phyloP scores from a whole-genome alignment of 2,888 invertebrate species.

The Lasioglossum malachurum region DNA sequence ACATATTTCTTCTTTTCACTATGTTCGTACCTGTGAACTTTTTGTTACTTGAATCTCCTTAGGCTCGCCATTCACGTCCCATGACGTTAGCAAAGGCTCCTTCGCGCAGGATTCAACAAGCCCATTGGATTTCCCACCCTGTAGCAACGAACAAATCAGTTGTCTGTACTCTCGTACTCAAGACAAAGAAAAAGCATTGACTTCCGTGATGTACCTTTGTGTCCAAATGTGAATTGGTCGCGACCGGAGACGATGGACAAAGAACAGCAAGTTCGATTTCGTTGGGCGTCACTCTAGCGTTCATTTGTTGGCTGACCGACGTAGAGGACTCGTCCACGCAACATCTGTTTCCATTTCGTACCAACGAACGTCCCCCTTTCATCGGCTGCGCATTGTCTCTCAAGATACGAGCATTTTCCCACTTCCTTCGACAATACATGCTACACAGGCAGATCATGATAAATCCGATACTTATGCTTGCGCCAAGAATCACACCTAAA shows the following conservation, averaged over 20 bases:
- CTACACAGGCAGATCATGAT: constrained; percentile 83
- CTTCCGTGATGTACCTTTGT: constrained; percentile 85
- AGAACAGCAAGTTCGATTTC: constrained; percentile 84
- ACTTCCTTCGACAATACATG: constrained; percentile 81
- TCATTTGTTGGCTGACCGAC: constrained; percentile 77
- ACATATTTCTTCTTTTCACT: not conserved
- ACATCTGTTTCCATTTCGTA: constrained; percentile 80
- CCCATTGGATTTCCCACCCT: constrained; percentile 86
- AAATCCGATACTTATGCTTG: constrained; percentile 84
- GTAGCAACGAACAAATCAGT: not conserved
- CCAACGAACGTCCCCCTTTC: constrained; percentile 74
- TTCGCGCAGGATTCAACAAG: constrained; percentile 85
- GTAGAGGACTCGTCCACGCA: constrained; percentile 80
- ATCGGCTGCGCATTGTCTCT: constrained; percentile 78
- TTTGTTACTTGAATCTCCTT: constrained; percentile 88
- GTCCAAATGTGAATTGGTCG: constrained; percentile 85
- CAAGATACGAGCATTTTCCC: constrained; percentile 78
- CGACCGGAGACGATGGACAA: constrained; percentile 80
- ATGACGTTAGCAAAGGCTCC: constrained; percentile 83
- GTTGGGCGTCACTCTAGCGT: constrained; percentile 73
- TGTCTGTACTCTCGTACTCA: not conserved
- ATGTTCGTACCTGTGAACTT: constrained; percentile 88
- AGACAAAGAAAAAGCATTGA: not conserved
- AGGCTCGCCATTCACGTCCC: constrained; percentile 83
- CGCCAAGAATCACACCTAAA: constrained; percentile 84